Conservation (phyloP, 2,888 invertebrate species). For the Leistus spinibarbis region DNA sequence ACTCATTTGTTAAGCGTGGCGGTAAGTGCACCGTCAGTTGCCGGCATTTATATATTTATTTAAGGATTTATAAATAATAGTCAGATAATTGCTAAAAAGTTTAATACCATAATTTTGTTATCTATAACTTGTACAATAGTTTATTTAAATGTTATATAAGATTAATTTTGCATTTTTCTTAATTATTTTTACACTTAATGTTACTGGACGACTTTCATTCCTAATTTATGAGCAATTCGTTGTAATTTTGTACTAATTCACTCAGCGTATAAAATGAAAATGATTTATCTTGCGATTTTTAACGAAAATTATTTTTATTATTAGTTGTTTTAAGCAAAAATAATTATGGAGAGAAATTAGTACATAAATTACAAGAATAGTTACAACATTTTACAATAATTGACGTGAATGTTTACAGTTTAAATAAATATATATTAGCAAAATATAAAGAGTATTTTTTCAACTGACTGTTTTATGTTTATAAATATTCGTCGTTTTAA, state of each 20-base stretch:
- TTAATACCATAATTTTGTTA: conserved; percentile 37
- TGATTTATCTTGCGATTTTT: too few species aligned
- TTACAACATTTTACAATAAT: conserved; percentile 29
- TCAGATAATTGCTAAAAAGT: conserved; percentile 29
- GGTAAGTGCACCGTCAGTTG: too few species aligned
- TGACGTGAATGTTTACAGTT: conserved; percentile 26
- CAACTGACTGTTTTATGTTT: conserved; percentile 1
- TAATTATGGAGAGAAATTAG: neutral
- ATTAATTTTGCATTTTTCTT: conserved; percentile 12
- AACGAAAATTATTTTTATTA: neutral
- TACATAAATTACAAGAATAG: neutral
- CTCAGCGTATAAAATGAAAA: too few species aligned
- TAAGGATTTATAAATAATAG: conserved; percentile 29
- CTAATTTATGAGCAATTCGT: conserved; percentile 29
- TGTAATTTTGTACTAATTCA: neutral
- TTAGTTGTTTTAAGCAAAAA: neutral
- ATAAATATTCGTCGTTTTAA: neutral
- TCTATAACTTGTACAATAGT: conserved; percentile 28
- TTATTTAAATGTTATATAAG: conserved; percentile 20
- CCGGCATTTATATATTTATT: too few species aligned
- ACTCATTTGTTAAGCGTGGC: too few species aligned
- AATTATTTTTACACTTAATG: conserved; percentile 34
- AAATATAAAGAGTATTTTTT: conserved; percentile 34
- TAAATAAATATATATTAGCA: conserved; percentile 35
- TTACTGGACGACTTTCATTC: conserved; percentile 34